A percentile compares a stretch with the other conserved stretches of the same genome.
phyloP scores from a whole-genome alignment of 2,888 invertebrate species.

The Halocaridina rubra region DNA sequence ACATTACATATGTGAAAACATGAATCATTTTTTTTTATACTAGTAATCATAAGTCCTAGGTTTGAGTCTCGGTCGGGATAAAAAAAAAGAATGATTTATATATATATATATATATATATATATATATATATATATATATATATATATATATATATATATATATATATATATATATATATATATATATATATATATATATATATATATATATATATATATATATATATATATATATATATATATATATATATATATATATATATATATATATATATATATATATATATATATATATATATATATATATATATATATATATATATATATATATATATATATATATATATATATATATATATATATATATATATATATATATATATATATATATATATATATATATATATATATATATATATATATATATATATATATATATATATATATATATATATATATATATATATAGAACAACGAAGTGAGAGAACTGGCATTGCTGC shows the following conservation, averaged over 20 bases:
- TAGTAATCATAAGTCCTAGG: too few relatives aligned
- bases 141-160: constrained; percentile 9
- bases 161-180: background rate
- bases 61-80: too few relatives aligned
- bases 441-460: constrained; percentile 25
- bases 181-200: background rate
- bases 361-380: background rate
- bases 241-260: background rate
- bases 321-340: background rate
- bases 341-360: background rate
- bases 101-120: background rate
- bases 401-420: constrained; percentile 45
- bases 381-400: constrained; percentile 14
- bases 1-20: too few relatives aligned
- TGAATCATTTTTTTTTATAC: too few relatives aligned
- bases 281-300: background rate
- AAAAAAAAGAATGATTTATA: background rate
- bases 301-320: background rate
- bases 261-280: background rate
- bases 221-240: background rate
- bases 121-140: background rate
- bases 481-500: background rate
- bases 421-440: constrained; percentile 34
- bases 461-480: background rate
- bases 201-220: background rate